Conservation (phyloP, 2,888 invertebrate species). For the Ichneumoninae sp. region DNA sequence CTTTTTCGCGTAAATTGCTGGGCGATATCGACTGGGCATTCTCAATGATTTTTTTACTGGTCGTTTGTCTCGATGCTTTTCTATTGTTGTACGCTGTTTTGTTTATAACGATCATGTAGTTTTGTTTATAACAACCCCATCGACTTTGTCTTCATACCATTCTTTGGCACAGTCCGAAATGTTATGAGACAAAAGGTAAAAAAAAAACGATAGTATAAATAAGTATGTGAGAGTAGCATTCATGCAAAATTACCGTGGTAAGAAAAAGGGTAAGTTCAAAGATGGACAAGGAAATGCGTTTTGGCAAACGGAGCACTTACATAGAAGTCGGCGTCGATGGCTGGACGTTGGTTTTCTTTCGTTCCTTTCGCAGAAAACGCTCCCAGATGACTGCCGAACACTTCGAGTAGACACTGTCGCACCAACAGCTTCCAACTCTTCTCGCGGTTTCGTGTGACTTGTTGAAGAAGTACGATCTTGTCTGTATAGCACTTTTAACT, state of each 20-base stretch:
- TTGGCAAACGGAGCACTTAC: slow-evolving; percentile 10
- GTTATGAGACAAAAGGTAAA: background rate
- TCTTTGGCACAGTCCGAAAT: slow-evolving; percentile 30
- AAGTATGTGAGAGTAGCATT: background rate
- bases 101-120: slow-evolving; percentile 24
- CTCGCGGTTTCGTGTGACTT: background rate
- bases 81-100: slow-evolving; percentile 42
- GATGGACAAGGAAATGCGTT: background rate
- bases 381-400: slow-evolving; percentile 7
- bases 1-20: no score
- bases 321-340: slow-evolving; percentile 15
- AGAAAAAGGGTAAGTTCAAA: background rate
- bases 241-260: background rate
- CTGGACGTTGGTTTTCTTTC: slow-evolving; percentile 16
- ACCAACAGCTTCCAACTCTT: slow-evolving; percentile 16
- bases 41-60: slow-evolving; percentile 3
- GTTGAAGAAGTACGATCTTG: background rate
- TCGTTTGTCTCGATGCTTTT: slow-evolving; percentile 10
- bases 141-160: slow-evolving; percentile 22
- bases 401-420: slow-evolving; percentile 18
- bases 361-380: slow-evolving; percentile 23
- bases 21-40: background rate
- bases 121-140: no score
- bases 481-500: slow-evolving; percentile 14
- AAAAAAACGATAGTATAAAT: slow-evolving; percentile 6